Evolutionary conservation across 2,888 invertebrate species (phyloP).

Genomic region (Nemurella pictetii): DNA sequence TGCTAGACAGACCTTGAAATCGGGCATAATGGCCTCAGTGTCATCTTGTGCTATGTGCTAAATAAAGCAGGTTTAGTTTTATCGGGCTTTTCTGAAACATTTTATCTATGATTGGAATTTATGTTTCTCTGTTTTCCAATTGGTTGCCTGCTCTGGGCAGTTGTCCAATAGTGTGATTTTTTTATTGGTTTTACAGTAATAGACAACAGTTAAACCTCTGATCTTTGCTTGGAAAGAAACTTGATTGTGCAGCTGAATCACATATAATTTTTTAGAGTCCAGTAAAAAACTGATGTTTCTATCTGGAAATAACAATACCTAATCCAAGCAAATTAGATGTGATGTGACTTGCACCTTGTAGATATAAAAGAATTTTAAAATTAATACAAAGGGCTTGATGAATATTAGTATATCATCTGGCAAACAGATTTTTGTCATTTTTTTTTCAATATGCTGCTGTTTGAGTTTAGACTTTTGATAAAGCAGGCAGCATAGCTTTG

Average conservation of each 20-base stretch:
- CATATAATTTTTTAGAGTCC: no score
- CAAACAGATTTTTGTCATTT: no score
- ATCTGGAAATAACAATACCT: no score
- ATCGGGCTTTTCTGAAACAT: background rate
- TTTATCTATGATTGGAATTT: background rate
- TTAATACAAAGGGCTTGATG: no score
- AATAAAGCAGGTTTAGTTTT: background rate
- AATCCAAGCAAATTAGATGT: no score
- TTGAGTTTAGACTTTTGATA: no score
- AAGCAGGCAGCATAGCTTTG: no score
- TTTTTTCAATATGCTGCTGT: no score
- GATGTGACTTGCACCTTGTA: no score
- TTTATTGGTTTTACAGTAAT: background rate
- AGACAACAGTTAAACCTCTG: background rate
- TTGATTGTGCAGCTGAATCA: background rate
- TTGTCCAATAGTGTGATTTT: background rate
- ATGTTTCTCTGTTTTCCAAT: background rate
- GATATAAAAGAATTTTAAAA: no score
- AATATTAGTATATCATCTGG: no score
- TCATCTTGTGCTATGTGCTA: background rate
- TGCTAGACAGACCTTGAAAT: background rate
- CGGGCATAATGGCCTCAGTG: background rate
- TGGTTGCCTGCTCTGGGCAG: background rate
- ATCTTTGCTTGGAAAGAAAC: background rate
- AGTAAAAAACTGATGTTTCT: no score